Base-by-base conservation (phyloP, 1,140 invertebrate genomes). In the Bombus picipes region DNA sequence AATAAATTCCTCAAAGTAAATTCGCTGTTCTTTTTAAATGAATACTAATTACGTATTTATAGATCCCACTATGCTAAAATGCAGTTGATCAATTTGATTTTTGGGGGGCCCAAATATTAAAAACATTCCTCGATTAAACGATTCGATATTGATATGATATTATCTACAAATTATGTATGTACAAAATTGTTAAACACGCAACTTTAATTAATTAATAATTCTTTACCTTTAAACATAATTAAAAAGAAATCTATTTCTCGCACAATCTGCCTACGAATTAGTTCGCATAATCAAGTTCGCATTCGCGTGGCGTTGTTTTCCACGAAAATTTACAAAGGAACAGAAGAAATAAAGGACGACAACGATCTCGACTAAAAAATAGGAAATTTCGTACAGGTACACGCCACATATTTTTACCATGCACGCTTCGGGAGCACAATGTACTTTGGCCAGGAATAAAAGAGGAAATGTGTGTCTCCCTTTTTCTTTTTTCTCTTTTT, bases 381-480 rank as follows among this genome's bases (percentile, higher is more conserved):
- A 59, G 59, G 74, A 39, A 82, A 82, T 75, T 65, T 75, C 32
- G 57, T 47, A 25, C 68, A 81, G 34, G 5, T 28, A 62, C 15
- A n/a, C 37, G 57, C 9, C 37, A 25, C 72, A 82, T 74, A 75
- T 65, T 82, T 82, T 65, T 74, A 25, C 18, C 81, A 13, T 66
- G 41, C 57, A 37, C 37, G 41, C n/a, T 62, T 74, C 71, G 43
- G n/a, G 34, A 10, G 71, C n/a, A 82, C 71, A 82, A 82, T 82
- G 41, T 57, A 25, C 57, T 82, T 82, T 59, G 37, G 57, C 15
- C 6, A 39, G 15, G 71, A 75, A 82, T 82, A 65, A 82, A 82
- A 75, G 81, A 37, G 81, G 34, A 75, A 75, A 82, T 75, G 39
- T 59, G 71, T 75, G 81, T 59, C 71, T 65, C 72, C 32, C n/a